Evolutionary conservation across 2,888 invertebrate species (phyloP).

Genomic region (Eutolmus rufibarbis): DNA sequence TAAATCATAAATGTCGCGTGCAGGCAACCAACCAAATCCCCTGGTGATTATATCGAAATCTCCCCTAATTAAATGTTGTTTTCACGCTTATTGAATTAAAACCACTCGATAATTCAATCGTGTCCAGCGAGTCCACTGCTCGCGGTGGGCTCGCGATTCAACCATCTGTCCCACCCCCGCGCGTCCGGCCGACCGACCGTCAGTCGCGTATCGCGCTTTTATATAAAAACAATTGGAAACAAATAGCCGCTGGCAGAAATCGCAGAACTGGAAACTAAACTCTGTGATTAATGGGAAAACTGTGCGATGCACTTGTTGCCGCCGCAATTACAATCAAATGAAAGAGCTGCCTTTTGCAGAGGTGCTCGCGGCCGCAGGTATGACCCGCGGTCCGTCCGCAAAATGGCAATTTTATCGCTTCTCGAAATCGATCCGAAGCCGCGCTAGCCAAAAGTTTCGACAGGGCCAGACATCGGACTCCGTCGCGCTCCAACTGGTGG

Average conservation of each 20-base stretch:
- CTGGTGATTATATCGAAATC: background rate
- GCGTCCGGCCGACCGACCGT: background rate
- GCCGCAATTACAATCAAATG: slow-evolving; percentile 17
- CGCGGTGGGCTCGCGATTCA: background rate
- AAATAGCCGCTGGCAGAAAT: background rate
- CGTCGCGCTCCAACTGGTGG: background rate
- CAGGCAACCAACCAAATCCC: background rate
- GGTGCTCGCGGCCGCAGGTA: background rate
- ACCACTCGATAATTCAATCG: slow-evolving; percentile 28
- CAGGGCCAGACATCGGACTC: background rate
- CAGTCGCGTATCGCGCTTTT: background rate
- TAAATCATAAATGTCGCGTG: background rate
- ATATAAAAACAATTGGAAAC: background rate
- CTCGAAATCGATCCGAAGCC: background rate
- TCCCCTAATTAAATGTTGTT: slow-evolving; percentile 31
- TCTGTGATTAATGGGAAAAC: slow-evolving; percentile 1
- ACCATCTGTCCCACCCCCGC: background rate
- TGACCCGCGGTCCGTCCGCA: background rate
- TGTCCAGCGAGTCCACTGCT: background rate
- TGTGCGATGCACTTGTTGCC: slow-evolving; percentile 8
- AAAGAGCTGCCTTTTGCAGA: slow-evolving; percentile 16
- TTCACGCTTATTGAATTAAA: slow-evolving; percentile 30
- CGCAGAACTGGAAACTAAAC: background rate
- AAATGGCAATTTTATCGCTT: background rate
- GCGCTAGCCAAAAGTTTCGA: background rate